A percentile compares a stretch with the other conserved stretches of the same genome.
Evolutionary conservation across 2,797 vertebrate genomes (phyloP).

Genomic region (Poecilia picta): DNA sequence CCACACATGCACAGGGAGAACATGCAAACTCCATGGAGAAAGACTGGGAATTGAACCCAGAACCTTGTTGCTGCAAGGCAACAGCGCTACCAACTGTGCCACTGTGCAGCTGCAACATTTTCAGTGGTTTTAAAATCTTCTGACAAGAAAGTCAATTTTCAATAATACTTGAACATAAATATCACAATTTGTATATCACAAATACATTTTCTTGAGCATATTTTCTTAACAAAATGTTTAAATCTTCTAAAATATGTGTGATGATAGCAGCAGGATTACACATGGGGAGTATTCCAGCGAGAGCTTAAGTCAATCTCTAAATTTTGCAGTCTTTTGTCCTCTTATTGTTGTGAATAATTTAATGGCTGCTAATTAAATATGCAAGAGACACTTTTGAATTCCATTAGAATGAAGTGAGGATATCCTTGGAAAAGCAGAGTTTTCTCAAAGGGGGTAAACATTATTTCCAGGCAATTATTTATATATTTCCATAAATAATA

Average conservation of each 20-base stretch:
- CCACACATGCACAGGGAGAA: too few species aligned
- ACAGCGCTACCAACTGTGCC: too few species aligned
- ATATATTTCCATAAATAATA: background rate
- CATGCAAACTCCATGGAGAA: too few species aligned
- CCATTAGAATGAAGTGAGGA: conserved; percentile 27
- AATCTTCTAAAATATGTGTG: background rate
- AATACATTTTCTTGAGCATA: background rate
- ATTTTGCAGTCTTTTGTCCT: conserved; percentile 25
- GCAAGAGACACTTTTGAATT: conserved; percentile 30
- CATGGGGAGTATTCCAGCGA: background rate
- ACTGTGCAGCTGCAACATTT: background rate
- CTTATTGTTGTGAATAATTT: conserved; percentile 46
- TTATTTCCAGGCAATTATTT: background rate
- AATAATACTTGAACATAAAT: background rate
- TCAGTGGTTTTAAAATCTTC: background rate
- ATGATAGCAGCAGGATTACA: background rate
- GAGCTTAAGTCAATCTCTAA: background rate
- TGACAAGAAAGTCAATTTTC: background rate
- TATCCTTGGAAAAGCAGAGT: conserved; percentile 7
- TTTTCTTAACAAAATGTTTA: background rate
- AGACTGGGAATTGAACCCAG: too few species aligned
- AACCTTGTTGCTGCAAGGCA: too few species aligned
- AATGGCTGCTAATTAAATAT: conserved; percentile 48
- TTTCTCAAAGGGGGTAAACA: conserved; percentile 22
- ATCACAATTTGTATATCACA: background rate